A percentile compares a stretch with the other conserved stretches of the same genome.
Evolutionary conservation across 2,797 vertebrate species (phyloP).

Genomic region (Sebastes minor): DNA sequence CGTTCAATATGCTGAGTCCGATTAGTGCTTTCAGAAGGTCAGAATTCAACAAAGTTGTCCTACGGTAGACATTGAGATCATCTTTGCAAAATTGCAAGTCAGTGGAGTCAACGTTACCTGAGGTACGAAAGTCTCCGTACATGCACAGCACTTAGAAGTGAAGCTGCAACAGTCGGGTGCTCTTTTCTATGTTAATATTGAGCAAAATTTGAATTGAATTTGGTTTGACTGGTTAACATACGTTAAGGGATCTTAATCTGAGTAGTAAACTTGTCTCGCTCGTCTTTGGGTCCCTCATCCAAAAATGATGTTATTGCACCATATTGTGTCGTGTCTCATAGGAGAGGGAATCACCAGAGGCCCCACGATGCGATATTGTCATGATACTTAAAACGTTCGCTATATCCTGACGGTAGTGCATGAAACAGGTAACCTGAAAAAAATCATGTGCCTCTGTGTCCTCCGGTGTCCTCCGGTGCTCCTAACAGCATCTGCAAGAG

Average conservation of each 20-base stretch:
- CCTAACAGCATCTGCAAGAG: too few species aligned
- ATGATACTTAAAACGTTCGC: too few species aligned
- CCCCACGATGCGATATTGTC: too few species aligned
- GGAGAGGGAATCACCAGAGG: too few species aligned
- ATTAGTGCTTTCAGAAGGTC: conserved; percentile 5
- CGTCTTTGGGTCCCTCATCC: background rate
- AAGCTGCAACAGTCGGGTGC: background rate
- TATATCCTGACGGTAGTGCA: too few species aligned
- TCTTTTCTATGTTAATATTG: background rate
- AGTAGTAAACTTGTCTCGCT: background rate
- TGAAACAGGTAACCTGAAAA: too few species aligned
- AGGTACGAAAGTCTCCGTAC: background rate
- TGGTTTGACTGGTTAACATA: background rate
- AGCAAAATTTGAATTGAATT: background rate
- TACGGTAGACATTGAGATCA: background rate
- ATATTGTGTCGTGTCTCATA: background rate
- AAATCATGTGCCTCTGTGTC: too few species aligned
- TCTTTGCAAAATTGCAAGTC: background rate
- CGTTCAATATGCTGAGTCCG: conserved; percentile 20
- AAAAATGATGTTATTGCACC: background rate
- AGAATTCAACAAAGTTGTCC: background rate
- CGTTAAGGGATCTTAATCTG: background rate
- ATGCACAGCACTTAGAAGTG: background rate
- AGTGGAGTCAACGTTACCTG: background rate
- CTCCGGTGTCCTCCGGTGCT: too few species aligned